Evolutionary conservation across 2,797 vertebrate species (phyloP).

Genomic region (Acrossocheilus wenchowensis): DNA sequence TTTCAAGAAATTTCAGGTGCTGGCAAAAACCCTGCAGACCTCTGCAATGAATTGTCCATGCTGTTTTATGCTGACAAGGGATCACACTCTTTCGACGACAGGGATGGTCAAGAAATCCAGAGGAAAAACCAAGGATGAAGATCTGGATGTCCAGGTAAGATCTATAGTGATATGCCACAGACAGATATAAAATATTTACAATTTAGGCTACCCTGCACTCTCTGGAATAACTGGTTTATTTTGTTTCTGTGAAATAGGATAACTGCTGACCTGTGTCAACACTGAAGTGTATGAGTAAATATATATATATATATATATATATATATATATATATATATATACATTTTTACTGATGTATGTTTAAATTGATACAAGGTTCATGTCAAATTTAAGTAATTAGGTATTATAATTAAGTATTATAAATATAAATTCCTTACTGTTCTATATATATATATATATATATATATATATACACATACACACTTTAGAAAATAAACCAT

Average conservation of each 20-base stretch:
- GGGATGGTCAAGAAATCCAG: not conserved
- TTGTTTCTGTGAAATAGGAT: not conserved
- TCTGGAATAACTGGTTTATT: not conserved
- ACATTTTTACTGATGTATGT: not conserved
- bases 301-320: too few species aligned
- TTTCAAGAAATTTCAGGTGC: not conserved
- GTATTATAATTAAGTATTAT: not conserved
- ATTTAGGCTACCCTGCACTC: not conserved
- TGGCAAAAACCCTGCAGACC: not conserved
- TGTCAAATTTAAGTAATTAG: not conserved
- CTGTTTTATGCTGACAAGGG: not conserved
- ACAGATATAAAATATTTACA: not conserved
- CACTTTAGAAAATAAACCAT: not conserved
- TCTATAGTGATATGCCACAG: not conserved
- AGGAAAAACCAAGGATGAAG: constrained; percentile 6
- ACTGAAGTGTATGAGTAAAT: not conserved
- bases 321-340: not conserved
- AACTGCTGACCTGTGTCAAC: not conserved
- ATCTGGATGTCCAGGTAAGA: constrained; percentile 17
- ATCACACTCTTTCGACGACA: not conserved
- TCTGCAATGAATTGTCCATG: not conserved
- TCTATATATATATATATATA: too few species aligned
- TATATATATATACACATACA: not conserved
- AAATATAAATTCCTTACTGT: not conserved
- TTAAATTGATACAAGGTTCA: not conserved